Evolutionary conservation across 23 tunicate genomes (phyloP).

Genomic region (Halocynthia aurantium): DNA sequence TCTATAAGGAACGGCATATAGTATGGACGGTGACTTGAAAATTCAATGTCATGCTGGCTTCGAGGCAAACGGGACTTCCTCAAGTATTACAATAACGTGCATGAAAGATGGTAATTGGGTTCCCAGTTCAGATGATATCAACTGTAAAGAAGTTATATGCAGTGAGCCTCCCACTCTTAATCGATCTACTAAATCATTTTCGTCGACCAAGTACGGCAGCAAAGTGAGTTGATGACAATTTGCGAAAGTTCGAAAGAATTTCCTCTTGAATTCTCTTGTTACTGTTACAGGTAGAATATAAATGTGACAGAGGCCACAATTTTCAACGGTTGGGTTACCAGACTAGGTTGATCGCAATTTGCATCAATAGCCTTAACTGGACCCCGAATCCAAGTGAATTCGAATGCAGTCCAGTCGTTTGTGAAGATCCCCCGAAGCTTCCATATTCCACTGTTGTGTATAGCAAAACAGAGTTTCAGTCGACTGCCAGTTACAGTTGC

Average conservation of each 20-base stretch:
- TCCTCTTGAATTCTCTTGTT: background rate
- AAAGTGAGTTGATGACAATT: slow-evolving; percentile 5
- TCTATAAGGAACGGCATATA: background rate
- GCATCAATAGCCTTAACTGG: slow-evolving; percentile 40
- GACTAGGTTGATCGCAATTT: slow-evolving; percentile 8
- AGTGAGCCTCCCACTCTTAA: slow-evolving; percentile 17
- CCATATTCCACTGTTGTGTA: no score
- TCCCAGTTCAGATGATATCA: slow-evolving; percentile 9
- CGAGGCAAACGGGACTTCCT: slow-evolving; percentile 22
- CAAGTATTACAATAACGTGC: slow-evolving; percentile 13
- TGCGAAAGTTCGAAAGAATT: background rate
- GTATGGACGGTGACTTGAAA: slow-evolving; percentile 1
- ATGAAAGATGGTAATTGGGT: slow-evolving; percentile 24
- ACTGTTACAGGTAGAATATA: slow-evolving; percentile 34
- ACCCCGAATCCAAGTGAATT: slow-evolving; percentile 18
- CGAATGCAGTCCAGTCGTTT: slow-evolving; percentile 14
- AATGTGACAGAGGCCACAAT: slow-evolving; percentile 24
- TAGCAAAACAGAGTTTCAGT: no score
- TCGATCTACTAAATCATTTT: background rate
- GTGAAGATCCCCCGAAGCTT: slow-evolving; percentile 10
- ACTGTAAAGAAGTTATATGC: slow-evolving; percentile 30
- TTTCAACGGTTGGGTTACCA: slow-evolving; percentile 14
- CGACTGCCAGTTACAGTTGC: no score
- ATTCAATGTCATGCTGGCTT: slow-evolving; percentile 33
- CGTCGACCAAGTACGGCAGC: slow-evolving; percentile 13